Evolutionary conservation across 2,888 invertebrate genomes (phyloP).

Genomic region (Matsumyia berberina): DNA sequence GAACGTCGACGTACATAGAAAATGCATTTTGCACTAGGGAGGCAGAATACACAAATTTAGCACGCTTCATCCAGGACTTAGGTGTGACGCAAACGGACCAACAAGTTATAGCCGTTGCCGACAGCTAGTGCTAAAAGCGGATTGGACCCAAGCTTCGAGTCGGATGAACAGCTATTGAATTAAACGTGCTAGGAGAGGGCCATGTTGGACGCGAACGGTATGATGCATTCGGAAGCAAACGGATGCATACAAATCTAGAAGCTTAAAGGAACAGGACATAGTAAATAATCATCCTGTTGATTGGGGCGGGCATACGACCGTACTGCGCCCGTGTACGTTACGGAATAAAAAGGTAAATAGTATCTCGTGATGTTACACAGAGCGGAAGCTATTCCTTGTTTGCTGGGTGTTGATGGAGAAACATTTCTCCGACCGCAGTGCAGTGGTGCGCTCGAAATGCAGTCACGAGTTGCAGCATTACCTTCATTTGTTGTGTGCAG

Average conservation of each 20-base stretch:
- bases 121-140: conserved; percentile 33
- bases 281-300: conserved; percentile 70
- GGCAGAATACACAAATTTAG: conserved; percentile 63
- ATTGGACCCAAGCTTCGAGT: conserved; percentile 51
- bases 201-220: background rate
- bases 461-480: conserved; percentile 32
- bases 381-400: conserved; percentile 42
- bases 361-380: conserved; percentile 32
- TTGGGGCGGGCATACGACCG: conserved; percentile 38
- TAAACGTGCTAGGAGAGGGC: conserved; percentile 28
- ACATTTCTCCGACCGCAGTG: conserved; percentile 25
- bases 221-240: conserved; percentile 30
- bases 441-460: conserved; percentile 43
- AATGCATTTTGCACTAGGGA: conserved; percentile 62
- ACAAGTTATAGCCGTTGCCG: conserved; percentile 33
- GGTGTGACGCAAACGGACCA: conserved; percentile 56
- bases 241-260: conserved; percentile 45
- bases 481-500: conserved; percentile 12
- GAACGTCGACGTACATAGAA: conserved; percentile 52
- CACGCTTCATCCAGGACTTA: conserved; percentile 73
- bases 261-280: conserved; percentile 43
- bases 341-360: conserved; percentile 52
- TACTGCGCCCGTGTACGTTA: conserved; percentile 13
- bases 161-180: conserved; percentile 55
- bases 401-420: conserved; percentile 22